Evolutionary conservation across 2,113 vertebrate genomes (phyloP), one percentile per base, ranked within the genome.

Genomic region (Mohoua ochrocephala): DNA sequence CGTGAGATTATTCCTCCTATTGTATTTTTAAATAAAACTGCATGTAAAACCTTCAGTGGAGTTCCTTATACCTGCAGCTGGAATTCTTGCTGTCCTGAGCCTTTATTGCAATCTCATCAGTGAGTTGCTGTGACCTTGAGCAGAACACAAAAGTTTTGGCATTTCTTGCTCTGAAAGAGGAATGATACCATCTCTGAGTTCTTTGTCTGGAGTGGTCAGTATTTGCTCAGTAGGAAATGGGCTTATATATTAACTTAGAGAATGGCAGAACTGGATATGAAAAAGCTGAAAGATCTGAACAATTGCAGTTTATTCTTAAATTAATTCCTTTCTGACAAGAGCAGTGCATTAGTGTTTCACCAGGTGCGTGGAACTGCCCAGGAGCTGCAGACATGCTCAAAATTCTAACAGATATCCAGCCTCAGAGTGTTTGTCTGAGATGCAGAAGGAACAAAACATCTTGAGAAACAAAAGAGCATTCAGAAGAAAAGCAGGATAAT

Each of bases 401-500:
- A 47, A 21, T 42, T n/a, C 68, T 22, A 15, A 41, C 39, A 63
- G 42, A 60, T 8, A 13, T 9, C 90, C 64, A 81, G 11, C 59
- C 59, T n/a, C 24, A 16, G 44, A 6, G 22, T 23, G 49, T 27
- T 68, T 67, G 27, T 52, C 30, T 75, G 69, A 65, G 68, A 14
- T 56, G 82, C 1, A 44, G 42, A 50, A 17, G 17, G 57, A 47
- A 23, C 37, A 93, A 54, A 89, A n/a, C 42, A 37, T 52, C 56
- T 65, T 56, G 47, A 79, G 68, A 88, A 76, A 78, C 68, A 87
- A 39, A 67, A 45, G 95, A 97, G 97, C 79, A 35, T 64, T 98
- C 97, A 97, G 89, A 97, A 98, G 98, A 98, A 98, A 70, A 98
- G 87, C 85, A 93, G 96, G 89, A 96, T 98, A 95, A 97, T 97